Evolutionary conservation across 2,113 vertebrate genomes (phyloP), one percentile per base, ranked within the genome.

Genomic region (Suncus etruscus): DNA sequence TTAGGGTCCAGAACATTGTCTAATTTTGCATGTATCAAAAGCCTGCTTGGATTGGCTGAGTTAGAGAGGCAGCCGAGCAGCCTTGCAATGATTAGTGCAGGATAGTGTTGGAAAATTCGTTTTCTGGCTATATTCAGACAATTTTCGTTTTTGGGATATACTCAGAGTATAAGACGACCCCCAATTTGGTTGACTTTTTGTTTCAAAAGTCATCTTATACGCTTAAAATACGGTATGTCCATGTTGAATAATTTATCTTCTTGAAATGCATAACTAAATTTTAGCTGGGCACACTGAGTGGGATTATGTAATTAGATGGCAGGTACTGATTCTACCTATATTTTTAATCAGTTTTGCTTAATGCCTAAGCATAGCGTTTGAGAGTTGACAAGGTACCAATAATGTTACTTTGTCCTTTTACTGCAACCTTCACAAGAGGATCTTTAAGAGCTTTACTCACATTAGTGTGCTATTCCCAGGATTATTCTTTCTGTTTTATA

Each of bases 361-460:
- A 87, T 79, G 70, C 51, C 61, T 83, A 39, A 83, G 68, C 3
- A 5, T 66, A 94, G 90, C 90, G 76, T 87, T 47, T 76, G 68
- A 93, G 88, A 87, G 90, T 86, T 94, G 94, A 94, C 90, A 94
- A 82, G 78, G 54, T 87, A 91, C 72, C 78, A 86, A 14, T 83
- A 94, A 86, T 80, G 83, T 61, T 69, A 69, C 87, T 94, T 91
- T 87, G 82, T 89, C 91, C 68, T 95, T 91, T 94, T 76, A 77
- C 69, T 90, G 81, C 24, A 32, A 45, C 50, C 88, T 76, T 95
- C 74, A 88, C 4, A 74, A 94, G 86, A 96, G 88, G 88, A 88
- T 93, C 81, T 91, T 86, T 81, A 94, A 96, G 91, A 94, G 88
- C 92, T 96, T 94, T 93, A 93, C 86, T 86, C 95, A 84, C 83